Conservation (phyloP, 2,797 vertebrate species). For the Pygocentrus nattereri region DNA sequence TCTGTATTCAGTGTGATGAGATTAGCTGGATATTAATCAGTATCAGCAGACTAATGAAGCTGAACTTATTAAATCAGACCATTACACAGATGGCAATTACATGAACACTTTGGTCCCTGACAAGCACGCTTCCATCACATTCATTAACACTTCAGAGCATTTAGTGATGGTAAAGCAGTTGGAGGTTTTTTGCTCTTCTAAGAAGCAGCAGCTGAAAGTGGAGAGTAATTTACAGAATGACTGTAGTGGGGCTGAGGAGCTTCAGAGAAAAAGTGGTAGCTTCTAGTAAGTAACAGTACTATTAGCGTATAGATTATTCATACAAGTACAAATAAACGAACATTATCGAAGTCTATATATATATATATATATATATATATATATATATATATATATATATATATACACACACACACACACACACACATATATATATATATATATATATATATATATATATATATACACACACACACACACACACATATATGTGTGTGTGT, state of each 20-base stretch:
- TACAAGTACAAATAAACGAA: too few species aligned
- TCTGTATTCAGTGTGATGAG: conserved; percentile 41
- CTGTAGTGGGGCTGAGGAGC: neutral
- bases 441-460: too few species aligned
- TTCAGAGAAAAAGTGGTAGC: neutral
- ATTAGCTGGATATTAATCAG: conserved; percentile 49
- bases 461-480: too few species aligned
- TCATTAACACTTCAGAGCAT: conserved; percentile 34
- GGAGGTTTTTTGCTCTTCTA: conserved; percentile 26
- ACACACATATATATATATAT: too few species aligned
- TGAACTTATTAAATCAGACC: conserved; percentile 47
- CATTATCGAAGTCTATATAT: too few species aligned
- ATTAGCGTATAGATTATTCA: neutral
- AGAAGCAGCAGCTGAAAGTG: conserved; percentile 11
- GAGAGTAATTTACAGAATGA: neutral
- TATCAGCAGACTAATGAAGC: conserved; percentile 46
- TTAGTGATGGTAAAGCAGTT: conserved; percentile 30
- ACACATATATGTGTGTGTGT: too few species aligned
- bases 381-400: too few species aligned
- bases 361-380: too few species aligned
- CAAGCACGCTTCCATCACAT: conserved; percentile 6
- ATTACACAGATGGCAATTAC: conserved; percentile 50
- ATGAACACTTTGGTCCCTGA: conserved; percentile 40
- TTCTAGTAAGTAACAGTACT: neutral
- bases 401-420: too few species aligned